Conservation (phyloP, 2,113 vertebrate genomes). For the Panurus biarmicus region DNA sequence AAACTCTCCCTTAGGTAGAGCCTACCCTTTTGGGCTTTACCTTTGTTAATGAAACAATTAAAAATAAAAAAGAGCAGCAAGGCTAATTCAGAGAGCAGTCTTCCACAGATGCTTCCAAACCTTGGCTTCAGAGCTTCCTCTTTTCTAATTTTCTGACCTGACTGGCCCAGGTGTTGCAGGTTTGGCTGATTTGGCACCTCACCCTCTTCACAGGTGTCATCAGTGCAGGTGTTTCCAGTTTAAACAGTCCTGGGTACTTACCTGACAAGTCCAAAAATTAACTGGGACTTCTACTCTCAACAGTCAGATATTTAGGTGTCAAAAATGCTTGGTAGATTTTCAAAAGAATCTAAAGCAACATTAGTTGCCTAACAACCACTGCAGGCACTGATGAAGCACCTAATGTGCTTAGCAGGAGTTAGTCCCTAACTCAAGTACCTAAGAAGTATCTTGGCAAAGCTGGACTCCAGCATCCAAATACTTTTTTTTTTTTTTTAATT, state of each 20-base stretch:
- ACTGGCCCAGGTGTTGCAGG: neutral
- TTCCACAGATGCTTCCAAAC: rapidly evolving
- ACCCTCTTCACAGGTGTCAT: neutral
- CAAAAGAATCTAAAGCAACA: neutral
- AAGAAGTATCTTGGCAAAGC: neutral
- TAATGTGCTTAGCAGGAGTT: neutral
- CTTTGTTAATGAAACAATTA: neutral
- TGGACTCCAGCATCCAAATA: neutral
- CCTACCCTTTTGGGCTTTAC: neutral
- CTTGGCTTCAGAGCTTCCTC: rapidly evolving
- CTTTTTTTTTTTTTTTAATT: neutral
- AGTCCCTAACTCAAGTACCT: neutral
- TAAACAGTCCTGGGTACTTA: neutral
- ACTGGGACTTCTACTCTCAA: neutral
- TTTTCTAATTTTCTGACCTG: neutral
- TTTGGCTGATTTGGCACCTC: neutral
- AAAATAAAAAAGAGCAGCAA: rapidly evolving
- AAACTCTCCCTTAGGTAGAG: rapidly evolving
- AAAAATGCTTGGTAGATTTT: neutral
- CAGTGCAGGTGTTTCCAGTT: neutral
- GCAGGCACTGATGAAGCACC: neutral
- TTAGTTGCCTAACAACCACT: constrained; percentile 19
- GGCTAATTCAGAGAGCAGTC: rapidly evolving
- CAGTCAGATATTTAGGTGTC: neutral
- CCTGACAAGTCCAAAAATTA: neutral